Base-by-base conservation (phyloP, 2,888 invertebrate genomes). In the Parnassius orleans region DNA sequence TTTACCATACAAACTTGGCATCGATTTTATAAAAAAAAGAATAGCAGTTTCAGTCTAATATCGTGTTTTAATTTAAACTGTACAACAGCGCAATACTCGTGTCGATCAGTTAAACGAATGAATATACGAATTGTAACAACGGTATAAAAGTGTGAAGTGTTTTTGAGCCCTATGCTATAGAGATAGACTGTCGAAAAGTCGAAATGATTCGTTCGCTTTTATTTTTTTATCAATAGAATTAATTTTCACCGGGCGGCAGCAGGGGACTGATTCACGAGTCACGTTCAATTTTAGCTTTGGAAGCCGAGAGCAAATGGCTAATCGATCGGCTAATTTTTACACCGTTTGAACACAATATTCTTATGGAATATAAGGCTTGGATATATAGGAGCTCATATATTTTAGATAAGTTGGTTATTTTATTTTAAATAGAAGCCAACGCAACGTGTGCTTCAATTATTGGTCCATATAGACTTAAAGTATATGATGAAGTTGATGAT, bases 241-340 rank as follows among this genome's bases (percentile, higher is more conserved):
- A 87, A 87, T 87, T 86, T 83, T 79, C 77, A 80, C 74, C 68
- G 73, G 74, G 72, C 75, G 76, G 76, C 75, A 78, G 77, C 80
- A 72, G 76, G 78, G 78, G 80, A 82, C 83, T 75, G 79, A 80
- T 81, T 79, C 80, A 79, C 80, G 78, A 83, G 80, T 84, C 86
- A 85, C 87, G 85, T 87, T 80, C 83, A 81, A 84, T 80, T 85
- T 84, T 80, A 84, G 84, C 83, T 84, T 81, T 81, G 80, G 76
- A 80, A 81, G 74, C 78, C 76, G 75, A 82, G 78, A 78, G 77
- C 79, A 80, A 89, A 86, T 85, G 80, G 87, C 80, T 88, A 87
- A 89, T 89, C 87, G 86, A 87, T 84, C 83, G 87, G 88, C 87
- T 88, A 87, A 86, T 90, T 89, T 87, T 86, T 84, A 86, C 85